Percentiles rank a stretch among this genome's conserved stretches.
These are phyloP conservation scores for Leucoma salicis DNA, from an alignment of 2,888 invertebrate species.

Conservation along the genomic window DNA sequence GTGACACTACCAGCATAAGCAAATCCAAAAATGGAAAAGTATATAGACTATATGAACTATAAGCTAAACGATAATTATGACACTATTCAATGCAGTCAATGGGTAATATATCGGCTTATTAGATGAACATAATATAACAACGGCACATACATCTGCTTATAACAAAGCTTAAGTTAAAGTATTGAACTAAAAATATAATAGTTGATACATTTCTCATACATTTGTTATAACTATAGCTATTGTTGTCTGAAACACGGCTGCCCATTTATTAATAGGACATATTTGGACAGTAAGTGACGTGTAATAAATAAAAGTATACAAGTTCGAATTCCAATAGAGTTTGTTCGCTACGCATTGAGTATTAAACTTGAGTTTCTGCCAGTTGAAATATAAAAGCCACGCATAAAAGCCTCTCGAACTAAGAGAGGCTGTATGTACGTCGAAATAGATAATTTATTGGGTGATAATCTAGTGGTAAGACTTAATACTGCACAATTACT, in stretches of 20 bases:
- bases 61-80: conserved; percentile 11
- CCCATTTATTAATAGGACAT: conserved; percentile 75
- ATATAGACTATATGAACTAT: background rate
- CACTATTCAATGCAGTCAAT: conserved; percentile 4
- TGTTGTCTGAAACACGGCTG: conserved; percentile 47
- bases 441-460: no score
- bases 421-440: no score
- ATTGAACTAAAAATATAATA: conserved; percentile 37
- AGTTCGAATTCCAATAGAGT: conserved; percentile 31
- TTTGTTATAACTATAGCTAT: conserved; percentile 53
- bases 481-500: no score
- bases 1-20: background rate
- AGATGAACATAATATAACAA: conserved; percentile 10
- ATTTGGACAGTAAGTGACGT: conserved; percentile 68
- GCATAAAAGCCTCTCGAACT: no score
- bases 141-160: conserved; percentile 4
- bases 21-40: background rate
- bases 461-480: no score
- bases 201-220: conserved; percentile 51
- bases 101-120: conserved; percentile 5
- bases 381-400: no score
- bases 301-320: conserved; percentile 62
- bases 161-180: conserved; percentile 16
- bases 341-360: conserved; percentile 27
- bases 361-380: background rate